Base-by-base conservation (phyloP, 2,888 invertebrate genomes). In the Agrotis segetum region DNA sequence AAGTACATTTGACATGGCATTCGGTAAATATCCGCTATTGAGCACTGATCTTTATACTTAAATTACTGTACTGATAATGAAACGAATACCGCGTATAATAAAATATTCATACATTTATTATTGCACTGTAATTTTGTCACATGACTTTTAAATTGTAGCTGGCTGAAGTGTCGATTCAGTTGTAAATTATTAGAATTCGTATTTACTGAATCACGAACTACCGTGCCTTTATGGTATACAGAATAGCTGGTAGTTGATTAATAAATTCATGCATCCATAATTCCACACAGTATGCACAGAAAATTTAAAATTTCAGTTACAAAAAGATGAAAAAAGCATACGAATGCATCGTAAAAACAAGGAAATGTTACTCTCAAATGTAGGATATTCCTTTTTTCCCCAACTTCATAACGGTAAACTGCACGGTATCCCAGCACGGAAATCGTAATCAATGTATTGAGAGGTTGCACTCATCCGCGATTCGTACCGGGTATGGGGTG, bases 391-490 rank as follows among this genome's bases (percentile, higher is more conserved):
- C 76, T 81, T 72, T 68, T 78, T 78, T 55, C n/a, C 81, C 76
- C 68, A 60, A 70, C 79, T 77, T 83, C 77, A 68, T 71, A 85
- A 77, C 76, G 74, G 84, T 82, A 81, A 81, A 74, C 64, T 74
- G 79, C 71, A 81, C 72, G 67, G 67, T 62, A 65, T 66, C 72
- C 64, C 78, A 68, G 76, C 62, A 63, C 65, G 64, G 77, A 72
- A 77, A 84, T 83, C 83, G 88, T 89, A 87, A 90, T 90, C 90
- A 87, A 87, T 85, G 88, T 87, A 90, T 88, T 88, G 89, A 90
- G 87, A 85, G 87, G 71, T 71, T 75, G 83, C 83, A 87, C 85
- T 88, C 90, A 88, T 86, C 84, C 86, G 78, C 76, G 80, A 79
- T 71, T 63, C 74, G 82, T 74, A 80, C 78, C 74, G 81, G 86